Base-by-base conservation (phyloP, 2,888 invertebrate genomes). In the Drosophila cognata region DNA sequence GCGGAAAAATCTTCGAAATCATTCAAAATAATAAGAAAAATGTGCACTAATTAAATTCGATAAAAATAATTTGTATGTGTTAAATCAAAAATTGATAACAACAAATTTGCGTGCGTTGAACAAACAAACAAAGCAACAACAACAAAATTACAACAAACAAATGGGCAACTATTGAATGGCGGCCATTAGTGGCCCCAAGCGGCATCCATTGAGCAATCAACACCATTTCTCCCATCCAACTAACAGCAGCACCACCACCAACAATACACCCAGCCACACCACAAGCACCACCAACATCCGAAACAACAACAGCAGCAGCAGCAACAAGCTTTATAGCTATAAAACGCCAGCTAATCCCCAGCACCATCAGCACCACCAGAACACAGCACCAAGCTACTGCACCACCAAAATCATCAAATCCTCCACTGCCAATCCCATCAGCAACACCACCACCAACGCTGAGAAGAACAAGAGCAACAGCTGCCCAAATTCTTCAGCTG, bases 121-220 rank as follows among this genome's bases (percentile, higher is more conserved):
- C 55, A 56, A 43, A 31, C 28, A 41, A 59, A 25, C 58, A 57
- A 35, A 58, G 43, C 13, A 57, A 51, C n/a, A 65, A 50, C n/a
- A 55, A 56, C 13, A 68, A 68, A 53, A 60, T 64, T 52, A 57
- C 51, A 73, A 71, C 66, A 59, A 74, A 50, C 75, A 77, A 79
- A 93, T 93, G 93, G 92, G 90, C 88, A 88, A 91, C 89, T 91
- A 91, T 93, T 94, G 94, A 91, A 92, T 95, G 94, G 96, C 96
- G 96, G 96, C 96, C 95, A 96, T 96, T 94, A 96, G 96, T 94
- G 96, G 96, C 95, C 97, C 97, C 93, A 96, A 96, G 95, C 96
- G 97, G 95, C 97, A 88, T 88, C 78, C 88, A 85, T 85, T 85
- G 88, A 85, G 85, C 88, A 88, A 82, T 86, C 85, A 85, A 82